These are phyloP conservation scores for Parauchenoglanis ngamensis DNA, from an alignment of 2,797 vertebrate genomes.

Conservation along the genomic window DNA sequence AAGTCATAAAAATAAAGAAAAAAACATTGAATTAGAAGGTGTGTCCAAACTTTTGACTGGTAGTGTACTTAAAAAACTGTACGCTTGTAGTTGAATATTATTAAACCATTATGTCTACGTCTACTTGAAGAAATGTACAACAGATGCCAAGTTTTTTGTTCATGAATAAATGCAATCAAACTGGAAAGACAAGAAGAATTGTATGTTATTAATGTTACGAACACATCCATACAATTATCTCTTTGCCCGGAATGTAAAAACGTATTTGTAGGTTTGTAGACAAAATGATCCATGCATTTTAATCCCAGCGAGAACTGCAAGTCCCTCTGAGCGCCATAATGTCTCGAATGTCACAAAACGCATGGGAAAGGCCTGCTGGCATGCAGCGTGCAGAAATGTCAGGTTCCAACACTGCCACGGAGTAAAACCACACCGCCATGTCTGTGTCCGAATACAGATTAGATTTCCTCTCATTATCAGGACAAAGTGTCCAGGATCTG, in stretches of 20 bases:
- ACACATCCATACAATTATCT: neutral
- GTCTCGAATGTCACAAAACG: neutral
- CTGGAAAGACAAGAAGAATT: neutral
- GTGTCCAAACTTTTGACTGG: no score
- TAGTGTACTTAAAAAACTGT: no score
- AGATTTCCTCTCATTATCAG: conserved; percentile 5
- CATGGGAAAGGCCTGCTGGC: conserved; percentile 2
- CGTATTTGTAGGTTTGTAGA: neutral
- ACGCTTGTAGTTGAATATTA: neutral
- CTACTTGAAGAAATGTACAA: neutral
- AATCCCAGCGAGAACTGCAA: neutral
- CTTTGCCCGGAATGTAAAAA: neutral
- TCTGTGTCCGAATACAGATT: conserved; percentile 9
- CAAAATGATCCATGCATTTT: neutral
- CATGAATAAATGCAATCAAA: neutral
- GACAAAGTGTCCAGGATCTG: neutral
- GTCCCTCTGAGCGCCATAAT: neutral
- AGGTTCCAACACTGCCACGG: neutral
- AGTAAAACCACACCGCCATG: conserved; percentile 1
- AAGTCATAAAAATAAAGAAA: no score
- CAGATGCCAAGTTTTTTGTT: neutral
- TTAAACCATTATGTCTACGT: neutral
- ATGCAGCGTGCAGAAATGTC: neutral
- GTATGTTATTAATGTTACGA: neutral
- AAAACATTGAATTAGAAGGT: no score